These are phyloP conservation scores for Coendou prehensilis DNA, from an alignment of 2,797 vertebrate species.

Conservation along the genomic window DNA sequence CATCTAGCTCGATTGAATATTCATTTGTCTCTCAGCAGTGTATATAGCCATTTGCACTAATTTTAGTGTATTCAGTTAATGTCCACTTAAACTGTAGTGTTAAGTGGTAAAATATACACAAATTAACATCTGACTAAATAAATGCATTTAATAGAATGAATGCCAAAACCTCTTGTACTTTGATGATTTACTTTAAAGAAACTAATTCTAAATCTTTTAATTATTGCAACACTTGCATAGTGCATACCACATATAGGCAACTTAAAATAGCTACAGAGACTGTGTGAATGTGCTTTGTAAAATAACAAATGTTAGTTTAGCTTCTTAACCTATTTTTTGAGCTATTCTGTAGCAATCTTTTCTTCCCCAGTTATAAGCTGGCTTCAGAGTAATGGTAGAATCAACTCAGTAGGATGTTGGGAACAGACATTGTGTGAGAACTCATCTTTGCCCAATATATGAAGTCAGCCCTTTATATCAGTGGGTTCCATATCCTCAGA, in stretches of 20 bases:
- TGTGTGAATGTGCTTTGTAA: neutral
- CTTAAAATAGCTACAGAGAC: neutral
- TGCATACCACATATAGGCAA: neutral
- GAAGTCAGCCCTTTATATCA: too few species aligned
- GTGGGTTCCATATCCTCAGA: too few species aligned
- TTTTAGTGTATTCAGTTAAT: neutral
- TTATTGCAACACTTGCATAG: neutral
- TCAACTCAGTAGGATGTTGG: neutral
- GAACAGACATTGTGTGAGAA: neutral
- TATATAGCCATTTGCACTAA: neutral
- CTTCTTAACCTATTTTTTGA: neutral
- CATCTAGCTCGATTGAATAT: neutral
- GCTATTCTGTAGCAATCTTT: neutral
- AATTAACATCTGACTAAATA: neutral
- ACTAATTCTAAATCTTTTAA: slow-evolving; percentile 36
- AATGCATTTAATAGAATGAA: neutral
- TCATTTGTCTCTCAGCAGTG: neutral
- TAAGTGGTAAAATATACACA: neutral
- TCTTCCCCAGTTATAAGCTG: neutral
- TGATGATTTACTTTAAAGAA: neutral
- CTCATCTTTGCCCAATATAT: neutral
- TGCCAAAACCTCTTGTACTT: neutral
- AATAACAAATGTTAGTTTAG: neutral
- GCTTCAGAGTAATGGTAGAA: neutral
- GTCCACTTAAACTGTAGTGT: neutral